A percentile compares a stretch with the other conserved stretches of the same genome.
Conservation (phyloP, 2,888 invertebrate genomes). For the Lithophane semibrunnea region DNA sequence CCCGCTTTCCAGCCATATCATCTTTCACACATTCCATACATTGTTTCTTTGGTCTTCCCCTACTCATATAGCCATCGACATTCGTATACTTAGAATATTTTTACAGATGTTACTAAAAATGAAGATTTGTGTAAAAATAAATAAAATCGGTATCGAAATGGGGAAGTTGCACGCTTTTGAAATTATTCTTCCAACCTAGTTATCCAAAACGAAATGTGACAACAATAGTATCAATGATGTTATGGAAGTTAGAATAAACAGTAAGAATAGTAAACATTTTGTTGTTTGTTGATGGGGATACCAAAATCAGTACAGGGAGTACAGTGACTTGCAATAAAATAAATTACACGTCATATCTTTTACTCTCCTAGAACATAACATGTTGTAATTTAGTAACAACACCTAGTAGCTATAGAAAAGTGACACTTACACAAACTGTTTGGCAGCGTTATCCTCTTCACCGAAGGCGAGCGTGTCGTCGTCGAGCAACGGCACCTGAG, state of each 20-base stretch:
- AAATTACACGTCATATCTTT: slow-evolving; percentile 3
- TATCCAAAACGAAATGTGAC: too few relatives aligned
- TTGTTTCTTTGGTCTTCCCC: too few relatives aligned
- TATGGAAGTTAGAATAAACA: background rate
- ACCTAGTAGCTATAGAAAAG: slow-evolving; percentile 10
- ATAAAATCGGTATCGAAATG: background rate
- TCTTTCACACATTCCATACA: too few relatives aligned
- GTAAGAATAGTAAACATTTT: background rate
- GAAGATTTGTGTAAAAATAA: background rate
- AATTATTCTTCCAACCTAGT: background rate
- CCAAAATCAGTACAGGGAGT: background rate
- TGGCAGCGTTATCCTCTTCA: slow-evolving; percentile 93
- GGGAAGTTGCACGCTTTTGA: background rate
- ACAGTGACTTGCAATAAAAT: background rate
- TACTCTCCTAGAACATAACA: background rate
- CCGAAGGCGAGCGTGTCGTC: slow-evolving; percentile 97
- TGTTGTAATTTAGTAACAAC: slow-evolving; percentile 1
- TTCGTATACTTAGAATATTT: too few relatives aligned
- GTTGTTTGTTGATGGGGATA: background rate
- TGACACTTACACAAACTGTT: slow-evolving; percentile 86
- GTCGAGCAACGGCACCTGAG: slow-evolving; percentile 95
- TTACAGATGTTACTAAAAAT: background rate
- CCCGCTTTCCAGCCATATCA: too few relatives aligned
- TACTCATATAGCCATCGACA: too few relatives aligned
- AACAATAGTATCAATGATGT: too few relatives aligned